phyloP scores from a whole-genome alignment of 2,113 vertebrate species.

The Thymallus thymallus region DNA sequence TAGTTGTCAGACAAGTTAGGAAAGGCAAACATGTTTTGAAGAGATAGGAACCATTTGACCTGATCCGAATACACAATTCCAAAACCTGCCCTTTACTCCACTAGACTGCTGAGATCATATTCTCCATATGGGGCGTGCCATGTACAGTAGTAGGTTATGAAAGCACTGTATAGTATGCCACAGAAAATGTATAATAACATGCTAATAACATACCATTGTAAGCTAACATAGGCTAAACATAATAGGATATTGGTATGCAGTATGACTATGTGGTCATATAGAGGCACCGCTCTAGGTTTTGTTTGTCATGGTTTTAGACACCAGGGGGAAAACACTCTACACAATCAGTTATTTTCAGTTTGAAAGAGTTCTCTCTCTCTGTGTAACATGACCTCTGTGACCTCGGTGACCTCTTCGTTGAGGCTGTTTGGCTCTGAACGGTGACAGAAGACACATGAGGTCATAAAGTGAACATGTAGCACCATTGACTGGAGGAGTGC shows the following conservation, averaged over 20 bases:
- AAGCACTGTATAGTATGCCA: too few species aligned
- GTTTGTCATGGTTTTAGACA: too few species aligned
- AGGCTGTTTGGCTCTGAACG: neutral
- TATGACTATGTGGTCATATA: too few species aligned
- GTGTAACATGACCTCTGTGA: neutral
- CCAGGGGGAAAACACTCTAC: neutral
- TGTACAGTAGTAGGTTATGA: too few species aligned
- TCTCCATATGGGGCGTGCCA: neutral
- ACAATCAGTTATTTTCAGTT: neutral
- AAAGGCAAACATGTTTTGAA: slow-evolving; percentile 57
- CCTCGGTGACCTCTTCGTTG: neutral
- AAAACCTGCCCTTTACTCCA: neutral
- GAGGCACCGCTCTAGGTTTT: too few species aligned
- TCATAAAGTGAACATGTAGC: neutral
- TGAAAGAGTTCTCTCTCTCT: neutral
- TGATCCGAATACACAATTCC: slow-evolving; percentile 47
- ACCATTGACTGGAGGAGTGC: neutral
- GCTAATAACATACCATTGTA: too few species aligned
- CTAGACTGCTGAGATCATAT: neutral
- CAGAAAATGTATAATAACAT: too few species aligned
- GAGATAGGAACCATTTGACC: slow-evolving; percentile 52
- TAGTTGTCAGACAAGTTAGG: slow-evolving; percentile 60
- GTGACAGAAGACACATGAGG: neutral
- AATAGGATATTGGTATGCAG: too few species aligned
- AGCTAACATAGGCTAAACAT: too few species aligned